A percentile compares a stretch with the other conserved stretches of the same genome.
phyloP scores from a whole-genome alignment of 2,113 vertebrate genomes.

The Lampris megalopsis region DNA sequence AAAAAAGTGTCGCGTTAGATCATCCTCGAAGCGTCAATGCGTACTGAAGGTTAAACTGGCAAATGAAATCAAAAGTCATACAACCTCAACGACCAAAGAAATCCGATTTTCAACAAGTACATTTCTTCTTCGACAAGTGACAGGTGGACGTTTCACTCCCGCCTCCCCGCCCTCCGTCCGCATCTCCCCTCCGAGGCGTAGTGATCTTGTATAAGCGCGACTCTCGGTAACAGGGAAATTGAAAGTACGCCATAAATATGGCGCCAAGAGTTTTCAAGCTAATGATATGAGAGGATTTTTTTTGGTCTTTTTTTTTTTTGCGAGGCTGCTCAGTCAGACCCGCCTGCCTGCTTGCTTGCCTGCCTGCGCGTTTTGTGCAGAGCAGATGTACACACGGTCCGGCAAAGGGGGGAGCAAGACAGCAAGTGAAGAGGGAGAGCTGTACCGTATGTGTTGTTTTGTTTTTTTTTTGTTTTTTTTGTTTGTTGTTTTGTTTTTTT shows the following conservation, averaged over 20 bases:
- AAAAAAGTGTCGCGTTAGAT: too few relatives aligned
- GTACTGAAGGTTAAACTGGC: too few relatives aligned
- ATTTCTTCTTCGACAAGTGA: constrained; percentile 40
- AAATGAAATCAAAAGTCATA: too few relatives aligned
- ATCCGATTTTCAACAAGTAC: too few relatives aligned
- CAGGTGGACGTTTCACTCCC: constrained; percentile 69
- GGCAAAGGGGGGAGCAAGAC: constrained; percentile 54
- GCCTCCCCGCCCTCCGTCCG: background rate
- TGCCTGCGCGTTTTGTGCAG: constrained; percentile 26
- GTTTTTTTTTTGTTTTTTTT: constrained; percentile 57
- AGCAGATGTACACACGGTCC: constrained; percentile 46
- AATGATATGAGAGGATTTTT: constrained; percentile 81
- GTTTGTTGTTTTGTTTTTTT: constrained; percentile 71
- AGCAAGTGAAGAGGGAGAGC: constrained; percentile 60
- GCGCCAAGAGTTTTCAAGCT: constrained; percentile 94
- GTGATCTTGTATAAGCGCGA: constrained; percentile 69
- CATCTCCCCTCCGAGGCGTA: constrained; percentile 71
- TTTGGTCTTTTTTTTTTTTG: constrained; percentile 13
- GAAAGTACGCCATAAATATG: constrained; percentile 99
- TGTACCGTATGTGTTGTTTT: constrained; percentile 53
- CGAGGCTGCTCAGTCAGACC: constrained; percentile 69
- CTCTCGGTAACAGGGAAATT: constrained; percentile 88
- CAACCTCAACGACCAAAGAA: too few relatives aligned
- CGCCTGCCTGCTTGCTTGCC: constrained; percentile 59
- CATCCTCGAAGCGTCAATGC: too few relatives aligned